phyloP scores from a whole-genome alignment of 2,888 invertebrate species.

The Panopea generosa region DNA sequence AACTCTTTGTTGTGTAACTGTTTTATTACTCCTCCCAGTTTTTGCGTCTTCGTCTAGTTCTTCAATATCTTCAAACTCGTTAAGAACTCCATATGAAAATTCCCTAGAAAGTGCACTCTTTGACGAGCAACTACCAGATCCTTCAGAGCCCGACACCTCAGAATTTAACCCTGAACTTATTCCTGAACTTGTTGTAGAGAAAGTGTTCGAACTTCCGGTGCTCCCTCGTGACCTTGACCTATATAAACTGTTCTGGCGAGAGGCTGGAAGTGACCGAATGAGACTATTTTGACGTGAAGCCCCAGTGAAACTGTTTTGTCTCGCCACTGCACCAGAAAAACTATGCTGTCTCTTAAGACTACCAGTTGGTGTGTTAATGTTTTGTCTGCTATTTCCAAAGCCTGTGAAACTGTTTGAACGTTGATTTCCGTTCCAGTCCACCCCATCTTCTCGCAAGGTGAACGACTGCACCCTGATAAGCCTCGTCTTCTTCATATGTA shows the following conservation, averaged over 20 bases:
- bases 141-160: conserved; percentile 32
- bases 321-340: conserved; percentile 40
- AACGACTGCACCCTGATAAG: conserved; percentile 68
- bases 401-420: conserved; percentile 61
- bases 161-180: conserved; percentile 56
- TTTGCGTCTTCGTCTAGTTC: conserved; percentile 55
- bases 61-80: conserved; percentile 63
- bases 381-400: conserved; percentile 33
- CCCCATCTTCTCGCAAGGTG: conserved; percentile 42
- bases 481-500: conserved; percentile 71
- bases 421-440: conserved; percentile 45
- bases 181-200: conserved; percentile 59
- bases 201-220: conserved; percentile 61
- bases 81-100: conserved; percentile 55
- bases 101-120: conserved; percentile 61
- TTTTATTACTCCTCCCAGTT: conserved; percentile 42
- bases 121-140: conserved; percentile 39
- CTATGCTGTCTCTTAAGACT: conserved; percentile 53
- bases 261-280: conserved; percentile 47
- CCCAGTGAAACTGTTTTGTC: conserved; percentile 35
- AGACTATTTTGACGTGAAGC: conserved; percentile 56
- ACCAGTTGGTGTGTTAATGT: background rate
- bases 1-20: background rate
- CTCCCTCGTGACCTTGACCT: conserved; percentile 61
- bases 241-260: conserved; percentile 56